Percentiles rank a stretch among this genome's conserved stretches.
Evolutionary conservation across 2,888 invertebrate genomes (phyloP).

Genomic region (Argyresthia goedartella): DNA sequence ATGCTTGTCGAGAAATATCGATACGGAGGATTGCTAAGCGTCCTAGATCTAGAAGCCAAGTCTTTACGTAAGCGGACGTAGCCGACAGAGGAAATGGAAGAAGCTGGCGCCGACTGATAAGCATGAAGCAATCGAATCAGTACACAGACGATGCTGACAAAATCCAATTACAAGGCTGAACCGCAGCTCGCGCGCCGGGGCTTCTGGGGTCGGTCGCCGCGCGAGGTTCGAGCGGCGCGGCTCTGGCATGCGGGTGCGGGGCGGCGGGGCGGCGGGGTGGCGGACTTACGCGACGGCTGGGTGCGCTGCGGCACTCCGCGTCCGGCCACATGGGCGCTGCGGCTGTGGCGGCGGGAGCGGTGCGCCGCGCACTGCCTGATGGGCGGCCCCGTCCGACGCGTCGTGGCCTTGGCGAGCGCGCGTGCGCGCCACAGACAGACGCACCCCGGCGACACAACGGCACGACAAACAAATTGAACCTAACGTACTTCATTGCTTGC

Average conservation of each 20-base stretch:
- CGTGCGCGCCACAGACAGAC: constrained; percentile 47
- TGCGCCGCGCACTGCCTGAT: constrained; percentile 57
- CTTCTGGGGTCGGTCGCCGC: constrained; percentile 56
- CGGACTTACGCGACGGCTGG: constrained; percentile 35
- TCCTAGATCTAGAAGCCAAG: too few species aligned
- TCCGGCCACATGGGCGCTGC: too few species aligned
- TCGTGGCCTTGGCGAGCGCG: constrained; percentile 53
- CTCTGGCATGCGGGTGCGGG: constrained; percentile 43
- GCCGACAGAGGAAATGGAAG: constrained; percentile 33
- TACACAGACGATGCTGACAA: constrained; percentile 54
- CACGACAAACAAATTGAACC: too few species aligned
- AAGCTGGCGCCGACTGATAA: constrained; percentile 59
- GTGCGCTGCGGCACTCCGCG: constrained; percentile 44
- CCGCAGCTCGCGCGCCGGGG: constrained; percentile 57
- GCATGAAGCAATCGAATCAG: constrained; percentile 60
- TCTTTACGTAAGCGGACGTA: constrained; percentile 2
- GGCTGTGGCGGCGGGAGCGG: too few species aligned
- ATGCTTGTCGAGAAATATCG: constrained; percentile 34
- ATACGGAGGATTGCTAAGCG: too few species aligned
- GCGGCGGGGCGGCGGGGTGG: constrained; percentile 25
- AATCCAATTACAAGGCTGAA: constrained; percentile 69
- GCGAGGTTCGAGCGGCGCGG: constrained; percentile 43
- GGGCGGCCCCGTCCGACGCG: too few species aligned
- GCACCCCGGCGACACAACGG: too few species aligned
- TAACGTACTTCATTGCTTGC: not conserved